A percentile compares a stretch with the other conserved stretches of the same genome.
phyloP scores from a whole-genome alignment of 2,797 vertebrate species.

The Acanthopagrus latus region DNA sequence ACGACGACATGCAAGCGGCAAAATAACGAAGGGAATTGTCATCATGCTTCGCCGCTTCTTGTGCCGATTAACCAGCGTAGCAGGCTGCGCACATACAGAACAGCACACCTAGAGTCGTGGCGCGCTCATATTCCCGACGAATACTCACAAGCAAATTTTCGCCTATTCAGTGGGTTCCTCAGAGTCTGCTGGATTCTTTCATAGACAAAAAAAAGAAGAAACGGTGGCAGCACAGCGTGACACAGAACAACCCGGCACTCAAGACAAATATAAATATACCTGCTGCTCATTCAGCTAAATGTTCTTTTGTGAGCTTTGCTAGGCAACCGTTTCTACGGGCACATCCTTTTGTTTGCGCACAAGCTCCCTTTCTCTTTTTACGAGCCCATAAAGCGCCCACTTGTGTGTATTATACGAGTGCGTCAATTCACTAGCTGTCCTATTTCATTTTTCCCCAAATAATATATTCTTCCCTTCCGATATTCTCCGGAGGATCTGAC shows the following conservation, averaged over 20 bases:
- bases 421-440: conserved; percentile 32
- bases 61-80: conserved; percentile 32
- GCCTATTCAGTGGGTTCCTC: conserved; percentile 4
- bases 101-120: background rate
- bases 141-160: conserved; percentile 2
- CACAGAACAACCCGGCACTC: background rate
- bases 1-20: conserved; percentile 17
- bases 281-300: conserved; percentile 10
- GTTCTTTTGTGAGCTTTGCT: conserved; percentile 1
- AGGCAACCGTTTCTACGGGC: conserved; percentile 28
- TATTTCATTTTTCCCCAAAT: conserved; percentile 38
- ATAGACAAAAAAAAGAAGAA: background rate
- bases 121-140: background rate
- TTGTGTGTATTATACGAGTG: conserved; percentile 48
- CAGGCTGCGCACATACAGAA: conserved; percentile 6
- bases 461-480: conserved; percentile 39
- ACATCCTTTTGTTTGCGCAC: conserved; percentile 12
- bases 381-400: conserved; percentile 24
- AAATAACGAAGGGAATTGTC: conserved; percentile 22
- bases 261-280: conserved; percentile 12
- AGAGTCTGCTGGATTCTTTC: conserved; percentile 3
- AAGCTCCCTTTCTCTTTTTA: conserved; percentile 19
- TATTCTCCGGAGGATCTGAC: conserved; percentile 66
- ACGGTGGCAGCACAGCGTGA: background rate
- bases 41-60: conserved; percentile 14